phyloP scores from a whole-genome alignment of 2,797 vertebrate species.

The Hoplostethus mediterraneus region DNA sequence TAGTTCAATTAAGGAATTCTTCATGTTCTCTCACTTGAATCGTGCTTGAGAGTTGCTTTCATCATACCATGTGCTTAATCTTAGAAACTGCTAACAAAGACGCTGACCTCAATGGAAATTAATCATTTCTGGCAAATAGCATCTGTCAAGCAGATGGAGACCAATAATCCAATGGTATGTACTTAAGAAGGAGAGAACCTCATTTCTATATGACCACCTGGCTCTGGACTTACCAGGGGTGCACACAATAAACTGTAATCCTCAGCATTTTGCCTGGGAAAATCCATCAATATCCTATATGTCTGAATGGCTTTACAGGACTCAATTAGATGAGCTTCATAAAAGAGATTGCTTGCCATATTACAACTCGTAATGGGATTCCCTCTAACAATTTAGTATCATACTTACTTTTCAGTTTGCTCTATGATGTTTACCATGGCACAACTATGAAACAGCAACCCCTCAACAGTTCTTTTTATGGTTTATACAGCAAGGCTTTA shows the following conservation, averaged over 20 bases:
- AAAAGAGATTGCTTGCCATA: conserved; percentile 51
- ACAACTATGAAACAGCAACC: conserved; percentile 16
- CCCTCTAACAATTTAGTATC: conserved; percentile 29
- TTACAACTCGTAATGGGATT: conserved; percentile 35
- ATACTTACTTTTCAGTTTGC: conserved; percentile 30
- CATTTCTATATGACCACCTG: conserved; percentile 54
- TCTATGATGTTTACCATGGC: conserved; percentile 1
- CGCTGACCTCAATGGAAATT: conserved; percentile 60
- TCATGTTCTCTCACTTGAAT: conserved; percentile 28
- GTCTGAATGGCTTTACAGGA: conserved; percentile 55
- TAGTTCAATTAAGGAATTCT: conserved; percentile 15
- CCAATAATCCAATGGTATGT: conserved; percentile 53
- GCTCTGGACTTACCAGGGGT: conserved; percentile 50
- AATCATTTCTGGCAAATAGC: conserved; percentile 61
- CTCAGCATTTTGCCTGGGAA: conserved; percentile 55
- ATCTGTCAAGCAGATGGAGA: conserved; percentile 68
- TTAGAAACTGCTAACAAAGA: conserved; percentile 34
- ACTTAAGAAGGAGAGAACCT: conserved; percentile 47
- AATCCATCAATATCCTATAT: conserved; percentile 60
- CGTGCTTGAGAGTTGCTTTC: conserved; percentile 34
- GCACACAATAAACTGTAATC: conserved; percentile 66
- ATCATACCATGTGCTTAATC: conserved; percentile 45
- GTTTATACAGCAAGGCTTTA: conserved; percentile 8
- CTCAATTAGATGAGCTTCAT: conserved; percentile 54
- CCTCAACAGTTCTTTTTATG: conserved; percentile 10